These are phyloP conservation scores for Agapornis roseicollis DNA, from an alignment of 2,113 vertebrate genomes.

Conservation along the genomic window DNA sequence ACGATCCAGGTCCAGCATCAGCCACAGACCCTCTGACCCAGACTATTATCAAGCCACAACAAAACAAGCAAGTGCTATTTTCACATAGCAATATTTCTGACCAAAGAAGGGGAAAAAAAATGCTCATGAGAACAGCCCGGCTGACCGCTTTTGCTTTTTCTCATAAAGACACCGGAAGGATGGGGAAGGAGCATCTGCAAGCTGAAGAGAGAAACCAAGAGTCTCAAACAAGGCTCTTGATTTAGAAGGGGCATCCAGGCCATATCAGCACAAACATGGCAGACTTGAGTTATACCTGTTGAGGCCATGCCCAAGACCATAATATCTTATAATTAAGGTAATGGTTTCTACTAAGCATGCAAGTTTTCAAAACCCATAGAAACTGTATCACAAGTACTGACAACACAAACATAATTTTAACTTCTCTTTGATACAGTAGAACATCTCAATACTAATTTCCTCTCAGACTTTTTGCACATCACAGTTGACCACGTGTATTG, in stretches of 20 bases:
- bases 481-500: neutral
- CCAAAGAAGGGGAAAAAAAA: neutral
- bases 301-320: neutral
- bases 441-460: neutral
- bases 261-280: neutral
- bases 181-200: neutral
- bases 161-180: neutral
- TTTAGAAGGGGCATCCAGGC: neutral
- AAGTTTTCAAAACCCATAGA: neutral
- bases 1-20: neutral
- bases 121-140: neutral
- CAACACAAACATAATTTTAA: neutral
- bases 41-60: neutral
- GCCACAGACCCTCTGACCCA: neutral
- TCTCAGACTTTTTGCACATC: neutral
- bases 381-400: neutral
- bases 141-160: neutral
- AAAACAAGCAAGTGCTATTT: neutral
- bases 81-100: neutral
- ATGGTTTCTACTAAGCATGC: neutral
- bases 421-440: neutral
- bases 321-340: neutral
- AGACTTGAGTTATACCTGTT: rapidly evolving
- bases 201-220: neutral
- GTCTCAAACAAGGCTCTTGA: neutral